A percentile compares a stretch with the other conserved stretches of the same genome.
Conservation (phyloP, 2,888 invertebrate species). For the Morpho helenor region DNA sequence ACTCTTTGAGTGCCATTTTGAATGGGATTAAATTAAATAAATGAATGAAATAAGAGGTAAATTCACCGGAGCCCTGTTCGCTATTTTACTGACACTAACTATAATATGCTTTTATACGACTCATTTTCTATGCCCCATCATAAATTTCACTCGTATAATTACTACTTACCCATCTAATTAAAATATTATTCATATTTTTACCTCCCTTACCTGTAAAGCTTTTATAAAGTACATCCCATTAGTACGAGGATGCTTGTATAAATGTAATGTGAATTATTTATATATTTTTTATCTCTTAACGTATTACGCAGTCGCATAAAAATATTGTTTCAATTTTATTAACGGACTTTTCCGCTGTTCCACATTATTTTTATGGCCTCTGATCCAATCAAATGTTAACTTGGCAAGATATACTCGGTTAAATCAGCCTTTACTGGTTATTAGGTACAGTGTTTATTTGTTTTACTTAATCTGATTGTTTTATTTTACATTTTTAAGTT, state of each 20-base stretch:
- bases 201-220: neutral
- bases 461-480: neutral
- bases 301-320: neutral
- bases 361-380: slow-evolving; percentile 7
- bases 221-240: slow-evolving; percentile 3
- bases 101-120: no score
- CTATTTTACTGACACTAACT: no score
- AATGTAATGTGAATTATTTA: neutral
- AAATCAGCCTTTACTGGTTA: no score
- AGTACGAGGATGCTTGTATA: slow-evolving; percentile 3
- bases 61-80: no score
- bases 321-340: slow-evolving; percentile 6
- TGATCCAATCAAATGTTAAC: neutral
- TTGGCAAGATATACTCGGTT: neutral
- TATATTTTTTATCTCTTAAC: neutral
- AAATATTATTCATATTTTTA: neutral
- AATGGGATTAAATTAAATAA: no score
- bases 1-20: no score
- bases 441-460: neutral
- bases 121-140: no score
- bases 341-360: slow-evolving; percentile 2
- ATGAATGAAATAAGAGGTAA: no score
- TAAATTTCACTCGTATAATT: neutral
- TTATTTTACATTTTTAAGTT: no score
- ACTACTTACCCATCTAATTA: neutral